Conservation (phyloP, 2,797 vertebrate genomes). For the Acipenser transmontanus region DNA sequence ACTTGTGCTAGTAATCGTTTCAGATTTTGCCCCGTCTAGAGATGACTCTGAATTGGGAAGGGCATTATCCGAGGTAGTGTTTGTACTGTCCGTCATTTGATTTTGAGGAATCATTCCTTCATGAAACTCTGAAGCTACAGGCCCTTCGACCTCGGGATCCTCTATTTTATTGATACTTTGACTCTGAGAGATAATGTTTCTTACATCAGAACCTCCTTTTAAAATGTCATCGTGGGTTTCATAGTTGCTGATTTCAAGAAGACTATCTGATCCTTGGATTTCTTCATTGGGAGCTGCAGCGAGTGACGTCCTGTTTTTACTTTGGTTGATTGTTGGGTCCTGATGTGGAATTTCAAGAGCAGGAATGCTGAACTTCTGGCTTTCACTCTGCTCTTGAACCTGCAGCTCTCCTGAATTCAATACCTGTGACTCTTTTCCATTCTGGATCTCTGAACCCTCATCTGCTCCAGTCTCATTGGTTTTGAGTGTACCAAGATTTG, state of each 20-base stretch:
- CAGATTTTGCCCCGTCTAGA: background rate
- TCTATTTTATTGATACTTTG: background rate
- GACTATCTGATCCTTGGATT: background rate
- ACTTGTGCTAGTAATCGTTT: background rate
- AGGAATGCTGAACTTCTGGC: no score
- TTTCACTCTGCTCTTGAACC: no score
- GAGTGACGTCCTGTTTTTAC: background rate
- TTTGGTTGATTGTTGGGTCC: no score
- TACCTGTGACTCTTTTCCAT: no score
- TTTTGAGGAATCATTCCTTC: background rate
- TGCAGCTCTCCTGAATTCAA: no score
- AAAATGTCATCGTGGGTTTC: background rate
- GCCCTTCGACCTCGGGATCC: background rate
- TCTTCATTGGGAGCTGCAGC: background rate
- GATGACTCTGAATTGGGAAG: background rate
- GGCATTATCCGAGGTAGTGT: background rate
- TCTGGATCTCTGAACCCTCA: no score
- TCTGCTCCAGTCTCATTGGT: no score
- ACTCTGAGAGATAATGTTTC: background rate
- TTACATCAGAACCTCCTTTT: background rate
- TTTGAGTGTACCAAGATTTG: no score
- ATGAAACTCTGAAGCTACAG: background rate
- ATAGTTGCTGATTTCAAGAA: background rate
- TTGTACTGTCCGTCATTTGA: background rate
- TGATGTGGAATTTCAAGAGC: no score